Percentiles rank a stretch among this genome's conserved stretches.
Conservation (phyloP, 2,797 vertebrate genomes). For the Arrhamphus sclerolepis region DNA sequence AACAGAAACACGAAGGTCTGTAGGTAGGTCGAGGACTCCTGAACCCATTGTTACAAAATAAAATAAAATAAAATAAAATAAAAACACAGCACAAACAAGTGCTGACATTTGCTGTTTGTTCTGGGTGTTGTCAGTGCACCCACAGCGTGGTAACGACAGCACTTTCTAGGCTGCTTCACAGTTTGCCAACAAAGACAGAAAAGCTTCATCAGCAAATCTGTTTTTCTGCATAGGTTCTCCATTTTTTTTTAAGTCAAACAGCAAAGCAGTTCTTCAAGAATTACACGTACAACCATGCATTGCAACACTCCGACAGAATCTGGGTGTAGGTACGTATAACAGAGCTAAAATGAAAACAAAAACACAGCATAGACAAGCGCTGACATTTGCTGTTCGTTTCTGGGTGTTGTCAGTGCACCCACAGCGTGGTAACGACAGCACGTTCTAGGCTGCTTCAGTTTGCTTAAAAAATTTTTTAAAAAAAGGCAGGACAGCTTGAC, state of each 20-base stretch:
- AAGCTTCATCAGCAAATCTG: conserved; percentile 42
- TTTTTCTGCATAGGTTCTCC: conserved; percentile 22
- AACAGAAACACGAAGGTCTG: conserved; percentile 21
- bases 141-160: conserved; percentile 24
- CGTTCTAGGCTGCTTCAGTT: conserved; percentile 30
- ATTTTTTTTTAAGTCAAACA: conserved; percentile 14
- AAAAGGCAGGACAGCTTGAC: conserved; percentile 19
- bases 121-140: conserved; percentile 26
- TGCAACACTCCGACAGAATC: conserved; percentile 9
- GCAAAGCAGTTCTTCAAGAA: background rate
- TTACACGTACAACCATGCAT: background rate
- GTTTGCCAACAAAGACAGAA: conserved; percentile 18
- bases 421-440: conserved; percentile 25
- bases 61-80: no score
- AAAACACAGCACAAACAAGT: conserved; percentile 37
- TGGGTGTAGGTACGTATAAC: no score
- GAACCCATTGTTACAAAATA: conserved; percentile 23
- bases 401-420: conserved; percentile 28
- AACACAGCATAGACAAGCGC: conserved; percentile 40
- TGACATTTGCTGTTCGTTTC: conserved; percentile 31
- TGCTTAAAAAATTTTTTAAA: no score
- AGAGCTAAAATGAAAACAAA: conserved; percentile 5
- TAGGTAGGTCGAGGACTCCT: conserved; percentile 18
- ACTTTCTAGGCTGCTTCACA: conserved; percentile 31
- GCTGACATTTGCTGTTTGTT: conserved; percentile 38